Evolutionary conservation across 2,797 vertebrate genomes (phyloP), one percentile per base, ranked within the genome.

Genomic region (Myripristis murdjan): DNA sequence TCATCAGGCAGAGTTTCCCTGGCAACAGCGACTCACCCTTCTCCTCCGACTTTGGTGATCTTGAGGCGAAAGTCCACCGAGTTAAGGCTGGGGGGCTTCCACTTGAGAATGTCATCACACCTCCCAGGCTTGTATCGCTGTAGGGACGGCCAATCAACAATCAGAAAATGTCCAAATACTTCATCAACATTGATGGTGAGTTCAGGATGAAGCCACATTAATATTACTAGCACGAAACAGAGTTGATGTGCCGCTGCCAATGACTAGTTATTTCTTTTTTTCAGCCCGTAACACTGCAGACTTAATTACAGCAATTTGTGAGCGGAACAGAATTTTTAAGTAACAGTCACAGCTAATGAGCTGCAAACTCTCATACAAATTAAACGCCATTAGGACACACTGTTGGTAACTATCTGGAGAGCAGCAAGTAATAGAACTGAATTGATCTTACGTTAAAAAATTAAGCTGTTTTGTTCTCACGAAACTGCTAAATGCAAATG

Each of bases 1-100:
- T 79, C 46, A 71, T 78, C 65, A 72, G 73, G 55, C 26, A 77
- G 61, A 0, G 72, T 91, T 82, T 83, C 91, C 85, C 73, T 63
- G 64, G 88, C 54, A 83, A 90, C 74, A 71, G 70, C 20, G 85
- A 95, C 97, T 95, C 94, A 99, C 98, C 98, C 98, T 93, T 99
- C 97, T 92, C 98, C 98, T 88, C 97, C 97, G 77, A 98, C 94
- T 96, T 95, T 98, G 86, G 96, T 96, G 95, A 99, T 98, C 93
- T 99, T 99, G 71, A 99, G 95, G 74, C 97, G 97, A 92, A 99
- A 99, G 93, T 99, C 98, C 81, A 99, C 98, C 2, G 98, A 99
- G 94, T 99, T 99, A 87, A 96, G 94, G 89, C 97, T 98, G 53
- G 98, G 98, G 56, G 98, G 98, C 82, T 99, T 99, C 98, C 98